Base-by-base conservation (phyloP, 1,140 invertebrate genomes). In the Atta texana region DNA sequence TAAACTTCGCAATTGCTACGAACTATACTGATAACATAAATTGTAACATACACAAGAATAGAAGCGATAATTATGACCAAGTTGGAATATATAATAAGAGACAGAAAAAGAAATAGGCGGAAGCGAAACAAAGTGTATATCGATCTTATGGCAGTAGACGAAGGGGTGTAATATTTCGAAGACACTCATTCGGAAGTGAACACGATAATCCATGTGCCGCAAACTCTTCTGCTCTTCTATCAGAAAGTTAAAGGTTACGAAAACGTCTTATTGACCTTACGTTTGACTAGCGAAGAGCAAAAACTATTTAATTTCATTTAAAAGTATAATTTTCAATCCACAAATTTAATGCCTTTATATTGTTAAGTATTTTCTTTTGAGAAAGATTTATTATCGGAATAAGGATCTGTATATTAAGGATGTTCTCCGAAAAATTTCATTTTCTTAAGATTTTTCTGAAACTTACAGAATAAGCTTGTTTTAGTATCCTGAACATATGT, bases 221-320 rank as follows among this genome's bases (percentile, higher is more conserved):
- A 55, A 14, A 34, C 0, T 3, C 6, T 0, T 76, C 28, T 53
- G 53, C 14, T 63, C 59, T 24, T 49, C 28, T 81, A 86, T 16
- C 44, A 31, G 14, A 7, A n/a, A 77, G 82, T 75, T 84, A 90
- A 92, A 92, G 92, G 90, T 92, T 88, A 88, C 81, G 69, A 68
- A 77, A 85, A 74, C 86, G 72, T 53, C 86, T 69, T 75, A 31
- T 31, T 31, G 3, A 31, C 3, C 31, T 31, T 88, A 80, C 85
- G 66, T 72, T 21, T 72, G 3, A 14, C 49, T 39, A 24, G 0
- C 69, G 69, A 51, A 72, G 16, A n/a, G 18, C 10, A 5, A n/a
- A 7, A 21, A 51, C 3, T 16, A 10, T 12, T 12, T 72, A 3
- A 53, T 53, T 53, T 14, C 6, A 7, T 18, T 72, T 10, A 10